These are phyloP conservation scores for Leptosomus discolor DNA, from an alignment of 2,113 vertebrate species.

Conservation along the genomic window DNA sequence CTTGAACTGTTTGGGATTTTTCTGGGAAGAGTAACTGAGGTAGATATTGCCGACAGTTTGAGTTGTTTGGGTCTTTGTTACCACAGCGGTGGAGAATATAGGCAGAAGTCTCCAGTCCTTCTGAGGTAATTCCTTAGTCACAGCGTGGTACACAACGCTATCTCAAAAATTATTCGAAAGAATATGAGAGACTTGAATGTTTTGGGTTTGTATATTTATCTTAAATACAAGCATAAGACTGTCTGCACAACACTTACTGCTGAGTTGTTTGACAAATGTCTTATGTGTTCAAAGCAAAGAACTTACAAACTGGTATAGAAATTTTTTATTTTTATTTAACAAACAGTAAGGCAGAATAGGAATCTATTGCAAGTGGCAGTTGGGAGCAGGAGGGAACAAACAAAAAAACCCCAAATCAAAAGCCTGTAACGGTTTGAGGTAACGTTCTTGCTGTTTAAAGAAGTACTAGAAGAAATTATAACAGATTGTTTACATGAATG, in stretches of 20 bases:
- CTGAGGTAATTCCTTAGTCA: not conserved
- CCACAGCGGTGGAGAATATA: not conserved
- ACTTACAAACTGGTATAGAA: not conserved
- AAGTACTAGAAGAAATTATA: not conserved
- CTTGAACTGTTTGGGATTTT: not conserved
- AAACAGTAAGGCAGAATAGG: not conserved
- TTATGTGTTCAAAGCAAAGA: not conserved
- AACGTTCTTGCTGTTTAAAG: not conserved
- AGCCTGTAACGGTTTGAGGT: not conserved
- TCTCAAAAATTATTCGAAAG: not conserved
- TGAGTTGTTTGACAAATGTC: not conserved
- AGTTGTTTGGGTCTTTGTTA: not conserved
- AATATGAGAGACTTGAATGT: not conserved
- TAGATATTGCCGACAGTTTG: not conserved
- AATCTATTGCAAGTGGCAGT: not conserved
- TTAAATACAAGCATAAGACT: not conserved
- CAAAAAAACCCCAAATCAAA: not conserved
- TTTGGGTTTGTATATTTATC: not conserved
- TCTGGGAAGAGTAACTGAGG: not conserved
- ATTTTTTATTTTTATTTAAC: not conserved
- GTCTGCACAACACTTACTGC: not conserved
- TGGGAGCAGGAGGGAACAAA: not conserved
- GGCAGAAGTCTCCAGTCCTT: not conserved
- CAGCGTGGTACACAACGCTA: not conserved
- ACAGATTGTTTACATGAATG: not conserved